These are phyloP conservation scores for Actinia tenebrosa DNA, from an alignment of 64 coral and sea anemone species.

Conservation along the genomic window DNA sequence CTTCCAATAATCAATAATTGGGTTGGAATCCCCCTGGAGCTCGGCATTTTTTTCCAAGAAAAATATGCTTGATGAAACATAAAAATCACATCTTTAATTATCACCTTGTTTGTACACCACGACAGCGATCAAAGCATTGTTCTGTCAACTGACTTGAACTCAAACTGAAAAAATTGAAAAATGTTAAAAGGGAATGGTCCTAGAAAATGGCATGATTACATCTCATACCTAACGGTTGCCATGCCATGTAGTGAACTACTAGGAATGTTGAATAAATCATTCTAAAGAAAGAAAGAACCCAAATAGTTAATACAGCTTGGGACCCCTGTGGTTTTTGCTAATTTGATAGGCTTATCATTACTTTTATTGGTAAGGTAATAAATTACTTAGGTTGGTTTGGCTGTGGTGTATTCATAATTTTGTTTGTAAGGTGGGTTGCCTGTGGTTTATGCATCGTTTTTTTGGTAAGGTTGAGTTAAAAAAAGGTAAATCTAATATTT, in stretches of 20 bases:
- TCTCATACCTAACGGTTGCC: slow-evolving; percentile 45
- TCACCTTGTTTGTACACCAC: slow-evolving; percentile 32
- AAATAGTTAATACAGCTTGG: background rate
- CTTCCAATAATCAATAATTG: background rate
- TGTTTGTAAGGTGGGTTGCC: too few species aligned
- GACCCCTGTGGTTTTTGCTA: background rate
- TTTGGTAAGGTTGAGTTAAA: too few species aligned
- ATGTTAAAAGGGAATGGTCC: background rate
- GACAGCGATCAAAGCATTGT: slow-evolving; percentile 44
- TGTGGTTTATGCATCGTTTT: too few species aligned
- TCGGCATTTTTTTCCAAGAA: too few species aligned
- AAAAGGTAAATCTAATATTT: too few species aligned
- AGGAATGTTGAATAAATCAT: slow-evolving; percentile 64
- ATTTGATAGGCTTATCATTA: too few species aligned
- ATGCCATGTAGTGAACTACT: slow-evolving; percentile 62
- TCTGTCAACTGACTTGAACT: slow-evolving; percentile 68
- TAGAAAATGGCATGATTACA: background rate
- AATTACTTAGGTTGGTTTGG: too few species aligned
- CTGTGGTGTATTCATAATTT: too few species aligned
- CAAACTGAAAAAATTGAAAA: slow-evolving; percentile 34
- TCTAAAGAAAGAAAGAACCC: slow-evolving; percentile 31
- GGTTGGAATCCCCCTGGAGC: too few species aligned
- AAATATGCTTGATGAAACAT: too few species aligned
- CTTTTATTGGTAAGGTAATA: too few species aligned
- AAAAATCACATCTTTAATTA: too few species aligned